Percentiles rank a stretch among this genome's conserved stretches.
Evolutionary conservation across 2,113 vertebrate species (phyloP).

Genomic region (Neofelis nebulosa): DNA sequence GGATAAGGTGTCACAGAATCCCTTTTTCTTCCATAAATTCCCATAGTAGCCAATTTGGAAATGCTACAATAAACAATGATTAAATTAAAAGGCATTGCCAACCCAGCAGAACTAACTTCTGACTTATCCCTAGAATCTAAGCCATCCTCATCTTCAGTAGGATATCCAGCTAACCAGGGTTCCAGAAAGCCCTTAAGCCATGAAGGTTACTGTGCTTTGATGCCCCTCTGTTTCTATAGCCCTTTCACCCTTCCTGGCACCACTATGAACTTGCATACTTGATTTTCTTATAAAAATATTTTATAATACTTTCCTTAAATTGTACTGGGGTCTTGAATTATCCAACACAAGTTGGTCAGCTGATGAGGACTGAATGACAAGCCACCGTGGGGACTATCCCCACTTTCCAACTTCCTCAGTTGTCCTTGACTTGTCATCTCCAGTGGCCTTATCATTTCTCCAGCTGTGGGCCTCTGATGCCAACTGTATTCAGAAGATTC

Average conservation of each 20-base stretch:
- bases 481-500: background rate
- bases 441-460: background rate
- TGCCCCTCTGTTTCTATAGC: background rate
- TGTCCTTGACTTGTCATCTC: background rate
- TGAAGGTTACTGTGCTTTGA: background rate
- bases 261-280: background rate
- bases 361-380: background rate
- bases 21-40: background rate
- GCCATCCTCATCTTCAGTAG: background rate
- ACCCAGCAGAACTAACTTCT: background rate
- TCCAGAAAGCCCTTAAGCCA: background rate
- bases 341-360: background rate
- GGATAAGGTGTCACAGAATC: background rate
- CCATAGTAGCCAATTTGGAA: background rate
- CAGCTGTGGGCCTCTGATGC: background rate
- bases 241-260: background rate
- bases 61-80: background rate
- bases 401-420: background rate
- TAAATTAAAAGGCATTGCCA: background rate
- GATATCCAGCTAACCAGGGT: background rate
- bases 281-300: background rate
- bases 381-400: background rate
- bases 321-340: background rate
- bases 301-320: background rate
- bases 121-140: background rate